Evolutionary conservation across 1,140 invertebrate genomes (phyloP).

Genomic region (Drosophila nikananu): DNA sequence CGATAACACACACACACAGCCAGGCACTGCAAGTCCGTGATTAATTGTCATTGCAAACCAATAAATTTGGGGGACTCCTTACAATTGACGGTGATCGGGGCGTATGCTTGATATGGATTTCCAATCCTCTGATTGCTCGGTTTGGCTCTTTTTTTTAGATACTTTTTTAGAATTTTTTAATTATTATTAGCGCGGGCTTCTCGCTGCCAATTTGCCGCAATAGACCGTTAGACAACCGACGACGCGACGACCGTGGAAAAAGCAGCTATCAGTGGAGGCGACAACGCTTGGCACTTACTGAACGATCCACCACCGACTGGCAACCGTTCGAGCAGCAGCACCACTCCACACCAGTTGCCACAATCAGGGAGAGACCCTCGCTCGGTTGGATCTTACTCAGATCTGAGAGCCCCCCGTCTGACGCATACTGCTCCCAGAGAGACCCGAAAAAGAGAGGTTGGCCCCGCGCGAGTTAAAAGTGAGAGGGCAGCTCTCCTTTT

Average conservation of each 20-base stretch:
- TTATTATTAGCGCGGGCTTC: constrained; percentile 70
- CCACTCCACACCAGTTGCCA: constrained; percentile 24
- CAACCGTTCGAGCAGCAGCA: constrained; percentile 20
- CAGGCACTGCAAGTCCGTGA: constrained; percentile 67
- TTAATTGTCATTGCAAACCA: constrained; percentile 48
- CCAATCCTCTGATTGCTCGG: constrained; percentile 39
- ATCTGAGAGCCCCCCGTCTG: constrained; percentile 20
- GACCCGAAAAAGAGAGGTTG: constrained; percentile 8
- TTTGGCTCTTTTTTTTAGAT: not conserved
- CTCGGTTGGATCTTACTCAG: constrained; percentile 27
- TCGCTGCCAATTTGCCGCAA: constrained; percentile 59
- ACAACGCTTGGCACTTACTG: constrained; percentile 77
- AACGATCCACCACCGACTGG: constrained; percentile 50
- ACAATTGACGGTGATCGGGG: constrained; percentile 52
- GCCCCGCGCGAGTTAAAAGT: constrained; percentile 30
- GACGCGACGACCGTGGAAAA: constrained; percentile 47
- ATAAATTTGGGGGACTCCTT: constrained; percentile 56
- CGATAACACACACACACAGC: constrained; percentile 39
- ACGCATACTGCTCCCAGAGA: constrained; percentile 42
- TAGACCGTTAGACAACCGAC: constrained; percentile 59
- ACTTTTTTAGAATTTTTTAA: constrained; percentile 25
- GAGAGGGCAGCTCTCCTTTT: constrained; percentile 28
- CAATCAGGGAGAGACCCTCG: constrained; percentile 18
- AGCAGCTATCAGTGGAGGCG: constrained; percentile 53
- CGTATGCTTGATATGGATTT: constrained; percentile 47